Conservation (phyloP, 2,113 vertebrate genomes). For the Loxodonta africana region DNA sequence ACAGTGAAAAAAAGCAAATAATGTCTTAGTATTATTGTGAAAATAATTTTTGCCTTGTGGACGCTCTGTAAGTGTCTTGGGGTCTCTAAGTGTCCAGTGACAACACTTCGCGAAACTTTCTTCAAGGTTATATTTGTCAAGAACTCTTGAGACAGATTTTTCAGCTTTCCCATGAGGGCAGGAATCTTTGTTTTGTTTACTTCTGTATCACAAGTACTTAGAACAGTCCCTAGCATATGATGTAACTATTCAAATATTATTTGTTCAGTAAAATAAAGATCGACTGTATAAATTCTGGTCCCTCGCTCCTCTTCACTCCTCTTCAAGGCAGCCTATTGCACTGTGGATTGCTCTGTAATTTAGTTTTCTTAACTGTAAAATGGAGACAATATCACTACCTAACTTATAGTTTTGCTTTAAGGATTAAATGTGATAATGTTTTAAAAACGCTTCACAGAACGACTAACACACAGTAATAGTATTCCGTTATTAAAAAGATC, state of each 20-base stretch:
- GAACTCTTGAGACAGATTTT: background rate
- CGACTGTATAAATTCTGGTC: background rate
- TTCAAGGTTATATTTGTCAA: background rate
- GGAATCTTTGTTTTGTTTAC: background rate
- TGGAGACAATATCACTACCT: background rate
- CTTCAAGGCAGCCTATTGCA: background rate
- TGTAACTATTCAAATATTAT: background rate
- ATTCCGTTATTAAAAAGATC: constrained; percentile 11
- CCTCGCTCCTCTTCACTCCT: background rate
- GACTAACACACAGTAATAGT: background rate
- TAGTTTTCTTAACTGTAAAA: constrained; percentile 12
- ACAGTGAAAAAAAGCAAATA: background rate
- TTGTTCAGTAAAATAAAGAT: background rate
- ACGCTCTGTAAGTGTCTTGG: background rate
- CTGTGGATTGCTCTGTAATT: background rate
- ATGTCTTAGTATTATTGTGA: background rate
- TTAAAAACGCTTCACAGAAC: constrained; percentile 34
- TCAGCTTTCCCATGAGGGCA: background rate
- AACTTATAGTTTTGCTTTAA: background rate
- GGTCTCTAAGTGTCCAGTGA: background rate
- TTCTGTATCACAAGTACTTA: background rate
- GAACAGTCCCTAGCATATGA: background rate
- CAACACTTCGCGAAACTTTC: background rate
- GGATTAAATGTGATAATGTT: background rate
- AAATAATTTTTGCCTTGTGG: background rate